A percentile compares a stretch with the other conserved stretches of the same genome.
phyloP scores from a whole-genome alignment of 2,797 vertebrate genomes.

The Pangasius larnaudii region DNA sequence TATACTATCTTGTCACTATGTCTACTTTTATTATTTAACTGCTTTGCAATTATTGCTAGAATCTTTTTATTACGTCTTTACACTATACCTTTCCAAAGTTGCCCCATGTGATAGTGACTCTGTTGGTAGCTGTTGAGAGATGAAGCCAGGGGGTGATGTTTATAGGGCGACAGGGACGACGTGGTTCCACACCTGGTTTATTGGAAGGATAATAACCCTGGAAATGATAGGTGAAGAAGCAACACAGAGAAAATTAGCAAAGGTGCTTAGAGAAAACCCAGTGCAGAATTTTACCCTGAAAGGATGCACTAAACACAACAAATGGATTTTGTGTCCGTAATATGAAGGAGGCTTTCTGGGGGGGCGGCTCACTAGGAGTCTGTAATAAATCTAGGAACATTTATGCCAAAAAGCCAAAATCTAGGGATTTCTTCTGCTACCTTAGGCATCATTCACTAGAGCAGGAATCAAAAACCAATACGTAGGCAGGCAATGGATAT shows the following conservation, averaged over 20 bases:
- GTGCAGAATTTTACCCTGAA: not conserved
- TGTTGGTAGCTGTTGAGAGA: conserved; percentile 90
- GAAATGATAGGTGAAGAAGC: not conserved
- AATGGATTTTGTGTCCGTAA: not conserved
- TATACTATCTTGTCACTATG: not conserved
- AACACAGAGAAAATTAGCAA: not conserved
- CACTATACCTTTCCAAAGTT: conserved; percentile 93
- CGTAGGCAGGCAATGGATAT: not conserved
- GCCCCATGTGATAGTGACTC: conserved; percentile 95
- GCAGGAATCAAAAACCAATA: not conserved
- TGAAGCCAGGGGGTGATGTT: conserved; percentile 98
- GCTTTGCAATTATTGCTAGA: not conserved
- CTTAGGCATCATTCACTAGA: not conserved
- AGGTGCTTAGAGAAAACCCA: not conserved
- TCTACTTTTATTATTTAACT: not conserved
- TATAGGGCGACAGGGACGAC: conserved; percentile 94
- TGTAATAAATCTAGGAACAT: not conserved
- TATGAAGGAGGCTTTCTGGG: not conserved
- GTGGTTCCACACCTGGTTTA: conserved; percentile 96
- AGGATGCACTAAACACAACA: not conserved
- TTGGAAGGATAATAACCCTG: conserved; percentile 99
- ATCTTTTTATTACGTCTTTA: not conserved
- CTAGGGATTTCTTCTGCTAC: not conserved
- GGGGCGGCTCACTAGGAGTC: too few species aligned
- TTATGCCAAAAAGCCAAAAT: not conserved